These are phyloP conservation scores for Drosophila lacicola DNA, from an alignment of 2,888 invertebrate species.

Conservation along the genomic window DNA sequence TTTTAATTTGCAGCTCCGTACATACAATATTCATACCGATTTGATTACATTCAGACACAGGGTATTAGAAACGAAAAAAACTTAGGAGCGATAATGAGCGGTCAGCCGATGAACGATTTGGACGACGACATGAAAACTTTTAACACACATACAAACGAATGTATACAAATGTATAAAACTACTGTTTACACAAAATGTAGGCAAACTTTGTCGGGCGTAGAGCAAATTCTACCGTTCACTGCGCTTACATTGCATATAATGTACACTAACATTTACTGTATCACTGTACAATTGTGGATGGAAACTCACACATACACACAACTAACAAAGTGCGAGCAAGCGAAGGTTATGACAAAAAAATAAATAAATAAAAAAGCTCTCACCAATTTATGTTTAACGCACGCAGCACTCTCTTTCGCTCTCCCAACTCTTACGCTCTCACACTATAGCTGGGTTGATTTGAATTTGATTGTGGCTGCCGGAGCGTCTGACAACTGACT, in stretches of 20 bases:
- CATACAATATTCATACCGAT: neutral
- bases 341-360: constrained; percentile 37
- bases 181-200: neutral
- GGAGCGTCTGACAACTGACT: constrained; percentile 57
- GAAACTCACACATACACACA: constrained; percentile 28
- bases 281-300: constrained; percentile 40
- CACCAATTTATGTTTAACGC: constrained; percentile 53
- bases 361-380: constrained; percentile 51
- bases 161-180: no score
- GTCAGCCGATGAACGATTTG: constrained; percentile 7
- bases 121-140: constrained; percentile 21
- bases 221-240: constrained; percentile 24
- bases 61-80: constrained; percentile 22
- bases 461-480: constrained; percentile 35
- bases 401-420: constrained; percentile 6
- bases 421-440: constrained; percentile 12
- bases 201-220: constrained; percentile 17
- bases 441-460: constrained; percentile 5
- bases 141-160: constrained; percentile 2
- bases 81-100: constrained; percentile 19
- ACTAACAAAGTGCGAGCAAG: constrained; percentile 20
- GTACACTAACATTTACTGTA: constrained; percentile 35
- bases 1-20: no score
- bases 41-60: neutral
- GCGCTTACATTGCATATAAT: constrained; percentile 42